These are phyloP conservation scores for Turritopsis dohrnii DNA, from an alignment of 30 jellyfish, hydroid and myxozoan genomes.

Conservation along the genomic window DNA sequence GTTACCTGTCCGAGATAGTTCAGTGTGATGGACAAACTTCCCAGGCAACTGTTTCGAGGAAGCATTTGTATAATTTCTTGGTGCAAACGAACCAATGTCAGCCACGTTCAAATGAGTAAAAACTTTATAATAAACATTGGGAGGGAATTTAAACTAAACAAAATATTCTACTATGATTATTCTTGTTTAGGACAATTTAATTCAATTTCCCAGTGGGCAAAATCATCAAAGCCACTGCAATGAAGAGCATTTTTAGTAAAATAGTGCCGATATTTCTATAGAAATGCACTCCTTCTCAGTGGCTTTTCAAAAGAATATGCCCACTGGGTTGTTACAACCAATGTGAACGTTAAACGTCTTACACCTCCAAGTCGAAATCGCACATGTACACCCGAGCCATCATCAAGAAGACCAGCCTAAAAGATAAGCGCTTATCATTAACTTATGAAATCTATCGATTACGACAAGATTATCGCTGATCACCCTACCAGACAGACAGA, in stretches of 20 bases:
- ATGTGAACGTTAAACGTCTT: slow-evolving; percentile 27
- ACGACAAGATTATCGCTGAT: not conserved
- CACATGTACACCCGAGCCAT: slow-evolving; percentile 73
- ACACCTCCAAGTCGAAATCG: slow-evolving; percentile 92
- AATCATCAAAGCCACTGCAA: no score
- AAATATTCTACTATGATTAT: not conserved
- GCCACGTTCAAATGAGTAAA: slow-evolving; percentile 69
- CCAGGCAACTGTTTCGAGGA: slow-evolving; percentile 56
- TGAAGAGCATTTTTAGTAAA: no score
- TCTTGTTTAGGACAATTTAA: no score
- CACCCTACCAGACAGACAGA: no score
- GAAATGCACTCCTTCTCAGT: no score
- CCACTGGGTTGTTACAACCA: no score
- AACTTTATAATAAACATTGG: slow-evolving; percentile 65
- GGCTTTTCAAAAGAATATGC: no score
- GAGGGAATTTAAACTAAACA: slow-evolving; percentile 69
- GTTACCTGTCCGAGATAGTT: not conserved
- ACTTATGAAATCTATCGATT: not conserved
- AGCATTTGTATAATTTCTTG: slow-evolving; percentile 71
- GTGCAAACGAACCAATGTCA: slow-evolving; percentile 91
- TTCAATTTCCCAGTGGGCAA: no score
- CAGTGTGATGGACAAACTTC: slow-evolving; percentile 54
- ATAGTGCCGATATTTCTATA: no score
- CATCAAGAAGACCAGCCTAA: slow-evolving; percentile 65
- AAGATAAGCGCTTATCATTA: slow-evolving; percentile 3